Base-by-base conservation (phyloP, 2,113 vertebrate genomes). In the Nettapus auritus region DNA sequence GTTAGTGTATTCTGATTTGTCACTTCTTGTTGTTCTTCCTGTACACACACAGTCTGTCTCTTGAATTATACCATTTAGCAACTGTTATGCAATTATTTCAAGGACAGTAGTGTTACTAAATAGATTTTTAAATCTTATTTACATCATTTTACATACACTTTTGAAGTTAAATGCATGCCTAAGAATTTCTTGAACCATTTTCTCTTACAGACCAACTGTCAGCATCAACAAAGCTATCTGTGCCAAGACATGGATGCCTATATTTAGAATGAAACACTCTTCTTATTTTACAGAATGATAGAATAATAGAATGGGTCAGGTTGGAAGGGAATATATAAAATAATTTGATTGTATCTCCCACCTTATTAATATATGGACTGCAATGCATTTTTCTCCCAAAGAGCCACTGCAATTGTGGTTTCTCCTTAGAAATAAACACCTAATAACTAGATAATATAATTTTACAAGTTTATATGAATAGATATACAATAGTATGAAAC, bases 61-160 rank as follows among this genome's bases (percentile, higher is more conserved):
- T 48, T 57, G 44, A 64, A 74, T 90, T 38, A 77, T 9, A 13
- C 83, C 82, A 83, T 80, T 77, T 60, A 88, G 33, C 82, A 93
- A 68, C 38, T 66, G 66, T 91, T 93, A 33, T 40, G 83, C 55
- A 71, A 46, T 74, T 81, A 86, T 83, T 90, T 88, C 50, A 48
- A 63, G 70, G 34, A 68, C 8, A 56, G 46, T 50, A 42, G 3
- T 64, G 69, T 56, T 53, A 20, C 20, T 83, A 77, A 93, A 90
- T 78, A 67, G 8, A 8, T 53, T 94, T 94, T 81, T 50, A 74
- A 50, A 78, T 84, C 73, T 87, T 56, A 67, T 81, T 81, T 92
- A 40, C 80, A 63, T 78, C 1, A 59, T 75, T 94, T 91, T 82
- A n/a, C 55, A 28, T 69, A 71, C 59, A 2, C 1, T 3, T 87